Evolutionary conservation across 2,113 vertebrate species (phyloP).

Genomic region (crab-eating macaque (Macaca fascicularis)): T2T-MFA8v1.1 NC_088379.1:115130001-115130500

Average conservation of each 20-base stretch:
- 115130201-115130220: background rate
- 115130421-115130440: background rate
- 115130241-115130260: background rate
- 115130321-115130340: background rate
- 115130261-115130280: background rate
- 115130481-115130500: background rate
- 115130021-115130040: background rate
- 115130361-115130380: background rate
- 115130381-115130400: background rate
- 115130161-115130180: background rate
- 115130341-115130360: background rate
- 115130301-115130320: background rate
- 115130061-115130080: background rate
- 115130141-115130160: background rate
- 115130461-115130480: background rate
- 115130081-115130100: background rate
- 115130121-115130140: background rate
- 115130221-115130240: background rate
- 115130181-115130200: background rate
- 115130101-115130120: background rate
- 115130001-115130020: background rate
- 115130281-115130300: background rate
- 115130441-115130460: background rate
- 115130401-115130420: background rate
- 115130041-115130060: background rate